phyloP scores from a whole-genome alignment of 2,888 invertebrate genomes.

The Chymomyza procnemis region DNA sequence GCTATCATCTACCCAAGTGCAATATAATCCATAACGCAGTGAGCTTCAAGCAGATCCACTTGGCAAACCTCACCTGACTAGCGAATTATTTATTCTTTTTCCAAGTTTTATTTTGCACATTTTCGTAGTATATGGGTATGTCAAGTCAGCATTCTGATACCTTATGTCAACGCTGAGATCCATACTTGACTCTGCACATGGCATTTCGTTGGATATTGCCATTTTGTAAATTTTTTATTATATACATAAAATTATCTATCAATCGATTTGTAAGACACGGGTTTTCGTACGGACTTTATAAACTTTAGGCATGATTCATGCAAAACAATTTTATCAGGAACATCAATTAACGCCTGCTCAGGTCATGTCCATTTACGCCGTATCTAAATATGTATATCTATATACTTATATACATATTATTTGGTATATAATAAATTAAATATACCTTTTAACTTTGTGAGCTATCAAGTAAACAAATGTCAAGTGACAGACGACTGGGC shows the following conservation, averaged over 20 bases:
- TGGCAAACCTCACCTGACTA: too few relatives aligned
- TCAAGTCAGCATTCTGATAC: too few relatives aligned
- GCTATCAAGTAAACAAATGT: not conserved
- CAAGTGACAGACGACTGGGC: not conserved
- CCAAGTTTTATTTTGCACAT: too few relatives aligned
- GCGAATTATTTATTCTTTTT: too few relatives aligned
- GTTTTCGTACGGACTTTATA: not conserved
- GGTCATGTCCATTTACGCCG: not conserved
- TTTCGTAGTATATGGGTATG: too few relatives aligned
- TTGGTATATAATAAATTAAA: not conserved
- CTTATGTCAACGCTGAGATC: too few relatives aligned
- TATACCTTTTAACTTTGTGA: not conserved
- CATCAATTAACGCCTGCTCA: not conserved
- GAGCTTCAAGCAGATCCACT: too few relatives aligned
- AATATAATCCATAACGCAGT: not conserved
- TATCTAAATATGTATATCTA: not conserved
- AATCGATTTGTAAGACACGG: not conserved
- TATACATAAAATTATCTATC: not conserved
- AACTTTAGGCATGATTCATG: not conserved
- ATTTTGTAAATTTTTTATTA: too few relatives aligned
- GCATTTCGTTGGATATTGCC: too few relatives aligned
- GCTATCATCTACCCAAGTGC: not conserved
- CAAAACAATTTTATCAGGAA: not conserved
- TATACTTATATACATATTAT: not conserved
- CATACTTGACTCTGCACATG: too few relatives aligned